Percentiles rank a stretch among this genome's conserved stretches.
Evolutionary conservation across 23 tunicate species (phyloP).

Genomic region (Ciona savignyi): DNA sequence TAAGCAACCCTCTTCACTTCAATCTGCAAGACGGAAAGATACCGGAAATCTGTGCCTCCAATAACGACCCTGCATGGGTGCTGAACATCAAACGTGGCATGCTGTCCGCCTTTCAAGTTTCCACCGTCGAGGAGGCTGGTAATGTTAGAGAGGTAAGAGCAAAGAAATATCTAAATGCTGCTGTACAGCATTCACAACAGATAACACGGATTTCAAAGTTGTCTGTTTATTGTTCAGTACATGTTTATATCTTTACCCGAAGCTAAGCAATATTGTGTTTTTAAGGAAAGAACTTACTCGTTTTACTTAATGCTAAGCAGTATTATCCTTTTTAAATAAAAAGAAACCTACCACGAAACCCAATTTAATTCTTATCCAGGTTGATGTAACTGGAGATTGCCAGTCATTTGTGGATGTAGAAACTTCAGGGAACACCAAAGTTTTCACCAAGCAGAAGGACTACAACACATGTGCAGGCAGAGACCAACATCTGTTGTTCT

Average conservation of each 20-base stretch:
- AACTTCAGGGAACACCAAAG: not conserved
- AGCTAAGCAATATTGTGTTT: too few species aligned
- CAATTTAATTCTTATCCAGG: conserved; percentile 12
- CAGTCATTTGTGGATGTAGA: conserved; percentile 40
- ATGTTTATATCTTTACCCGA: too few species aligned
- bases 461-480: conserved; percentile 60
- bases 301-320: not conserved
- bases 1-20: conserved; percentile 54
- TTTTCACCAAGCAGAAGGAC: conserved; percentile 41
- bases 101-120: conserved; percentile 60
- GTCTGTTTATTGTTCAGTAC: too few species aligned
- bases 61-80: conserved; percentile 85
- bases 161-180: too few species aligned
- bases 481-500: conserved; percentile 54
- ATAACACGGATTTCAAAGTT: too few species aligned
- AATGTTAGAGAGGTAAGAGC: conserved; percentile 55
- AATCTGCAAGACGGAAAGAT: conserved; percentile 65
- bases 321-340: not conserved
- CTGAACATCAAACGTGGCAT: conserved; percentile 84
- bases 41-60: conserved; percentile 55
- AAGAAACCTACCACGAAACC: too few species aligned
- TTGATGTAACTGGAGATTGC: conserved; percentile 74
- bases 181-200: too few species aligned
- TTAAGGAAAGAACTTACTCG: not conserved
- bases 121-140: conserved; percentile 25